Percentiles rank a stretch among this genome's conserved stretches.
Conservation (phyloP, 2,113 vertebrate genomes). For the Peromyscus polionotus region DNA sequence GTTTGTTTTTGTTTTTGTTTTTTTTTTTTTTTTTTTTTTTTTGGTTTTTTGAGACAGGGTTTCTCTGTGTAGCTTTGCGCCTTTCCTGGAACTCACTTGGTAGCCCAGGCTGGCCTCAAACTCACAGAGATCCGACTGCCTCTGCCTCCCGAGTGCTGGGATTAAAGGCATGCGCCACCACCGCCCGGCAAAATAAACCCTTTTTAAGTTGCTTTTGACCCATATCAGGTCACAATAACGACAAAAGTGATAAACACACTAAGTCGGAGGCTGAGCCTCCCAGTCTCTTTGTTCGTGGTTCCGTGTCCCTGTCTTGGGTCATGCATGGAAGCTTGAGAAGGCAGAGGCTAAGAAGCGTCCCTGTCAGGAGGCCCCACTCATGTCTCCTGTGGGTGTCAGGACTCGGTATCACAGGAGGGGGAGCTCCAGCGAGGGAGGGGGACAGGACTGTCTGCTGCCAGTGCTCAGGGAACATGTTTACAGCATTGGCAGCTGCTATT, state of each 20-base stretch:
- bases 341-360: neutral
- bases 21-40: too few relatives aligned
- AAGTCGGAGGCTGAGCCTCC: neutral
- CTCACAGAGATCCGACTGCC: too few relatives aligned
- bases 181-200: neutral
- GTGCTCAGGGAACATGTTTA: neutral
- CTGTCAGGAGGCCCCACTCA: neutral
- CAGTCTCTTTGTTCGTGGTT: neutral
- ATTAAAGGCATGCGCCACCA: too few relatives aligned
- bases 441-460: fast-evolving
- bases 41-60: too few relatives aligned
- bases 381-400: neutral
- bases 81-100: too few relatives aligned
- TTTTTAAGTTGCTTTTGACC: neutral
- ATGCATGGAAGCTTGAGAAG: neutral
- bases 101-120: too few relatives aligned
- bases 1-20: too few relatives aligned
- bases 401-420: neutral
- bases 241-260: neutral
- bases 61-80: too few relatives aligned
- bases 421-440: neutral
- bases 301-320: neutral
- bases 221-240: neutral
- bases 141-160: too few relatives aligned
- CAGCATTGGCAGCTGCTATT: neutral